Evolutionary conservation across 1,140 invertebrate genomes (phyloP), one percentile per base, ranked within the genome.

Genomic region (Micrasema longulum): DNA sequence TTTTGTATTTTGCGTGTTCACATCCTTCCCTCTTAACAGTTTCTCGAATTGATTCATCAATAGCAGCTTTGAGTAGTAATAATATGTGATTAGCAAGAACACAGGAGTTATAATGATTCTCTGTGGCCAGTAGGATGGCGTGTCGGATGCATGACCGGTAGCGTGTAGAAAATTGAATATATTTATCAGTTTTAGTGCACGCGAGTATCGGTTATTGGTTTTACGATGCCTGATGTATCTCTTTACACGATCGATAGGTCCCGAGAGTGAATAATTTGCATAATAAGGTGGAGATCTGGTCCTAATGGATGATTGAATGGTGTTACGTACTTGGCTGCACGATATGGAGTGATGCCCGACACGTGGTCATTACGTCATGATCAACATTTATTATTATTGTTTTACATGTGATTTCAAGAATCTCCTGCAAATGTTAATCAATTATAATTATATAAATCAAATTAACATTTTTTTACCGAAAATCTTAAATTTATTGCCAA

Each of bases 21-120:
- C 7, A 4, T 2, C 26, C 26, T 31, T 7, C 26, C 2, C 26
- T 31, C 26, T 31, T 31, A 31, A 31, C n/a, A 60, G 41, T 60
- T 41, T 60, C 36, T 60, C 38, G 35, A 38, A 60, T 43, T 60
- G 55, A 60, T 60, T 41, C 55, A 36, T 60, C 55, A 60, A 60
- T 60, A 41, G 22, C 18, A 12, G 16, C 26, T 14, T 31, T 60
- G 55, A 20, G 22, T 55, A 7, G 22, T 55, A 55, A 55, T 55
- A 41, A 7, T 16, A 41, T 60, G 22, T 41, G 36, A 60, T 60
- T 60, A 60, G 9, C 23, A 55, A 12, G 10, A 18, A 14, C n/a
- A 3, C 35, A 22, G 14, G 55, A 60, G 20, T 41, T 41, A 9
- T 11, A 31, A 31, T 31, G 26, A 31, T 31, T 31, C 26, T 2